These are phyloP conservation scores for Rostratula benghalensis DNA, from an alignment of 2,113 vertebrate genomes.

Conservation along the genomic window DNA sequence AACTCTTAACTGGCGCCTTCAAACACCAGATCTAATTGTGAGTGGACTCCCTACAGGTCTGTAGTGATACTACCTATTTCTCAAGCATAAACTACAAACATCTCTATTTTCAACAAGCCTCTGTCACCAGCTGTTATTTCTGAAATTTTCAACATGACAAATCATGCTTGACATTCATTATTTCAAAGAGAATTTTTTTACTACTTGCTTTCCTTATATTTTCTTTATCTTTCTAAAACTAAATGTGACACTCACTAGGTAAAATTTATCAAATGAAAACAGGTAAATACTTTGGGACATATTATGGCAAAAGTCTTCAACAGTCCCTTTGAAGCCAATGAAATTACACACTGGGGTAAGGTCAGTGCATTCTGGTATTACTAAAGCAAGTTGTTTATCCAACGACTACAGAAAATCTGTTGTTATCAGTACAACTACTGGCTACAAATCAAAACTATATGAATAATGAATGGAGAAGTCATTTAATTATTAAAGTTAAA, in stretches of 20 bases:
- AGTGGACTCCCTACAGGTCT: constrained; percentile 2
- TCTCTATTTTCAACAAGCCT: not conserved
- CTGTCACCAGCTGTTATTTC: not conserved
- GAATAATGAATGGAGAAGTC: constrained; percentile 55
- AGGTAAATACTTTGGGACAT: not conserved
- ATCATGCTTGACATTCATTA: not conserved
- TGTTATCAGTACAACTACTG: constrained; percentile 33
- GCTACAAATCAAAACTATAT: constrained; percentile 48
- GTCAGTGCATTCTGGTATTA: constrained; percentile 25
- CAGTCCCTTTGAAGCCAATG: not conserved
- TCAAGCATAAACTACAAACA: not conserved
- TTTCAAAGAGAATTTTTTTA: not conserved
- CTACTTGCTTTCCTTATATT: not conserved
- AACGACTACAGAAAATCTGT: constrained; percentile 29
- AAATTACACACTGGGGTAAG: not conserved
- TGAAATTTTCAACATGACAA: not conserved
- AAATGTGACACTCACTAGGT: not conserved
- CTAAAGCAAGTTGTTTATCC: constrained; percentile 37
- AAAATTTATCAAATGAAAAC: not conserved
- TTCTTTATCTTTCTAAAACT: not conserved
- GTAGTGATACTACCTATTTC: not conserved
- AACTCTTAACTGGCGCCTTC: not conserved
- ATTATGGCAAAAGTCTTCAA: not conserved
- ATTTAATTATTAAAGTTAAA: constrained; percentile 65
- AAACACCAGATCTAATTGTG: not conserved